Evolutionary conservation across 2,113 vertebrate species (phyloP), one percentile per base, ranked within the genome.

Genomic region (Carassius carassius): DNA sequence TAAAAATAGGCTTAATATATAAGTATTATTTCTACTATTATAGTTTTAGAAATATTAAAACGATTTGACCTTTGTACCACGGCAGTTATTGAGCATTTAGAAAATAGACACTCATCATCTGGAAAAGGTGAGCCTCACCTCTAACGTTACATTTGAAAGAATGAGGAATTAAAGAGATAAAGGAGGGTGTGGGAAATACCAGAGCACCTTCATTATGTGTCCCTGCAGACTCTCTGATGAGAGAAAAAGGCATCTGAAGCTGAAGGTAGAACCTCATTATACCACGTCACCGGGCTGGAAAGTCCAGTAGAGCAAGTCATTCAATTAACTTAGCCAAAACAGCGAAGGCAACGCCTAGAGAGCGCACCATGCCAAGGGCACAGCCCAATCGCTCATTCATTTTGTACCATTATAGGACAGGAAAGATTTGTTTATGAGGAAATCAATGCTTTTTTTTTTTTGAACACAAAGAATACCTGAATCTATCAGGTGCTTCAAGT

Each of bases 261-360:
- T 58, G 29, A 72, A 73, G 29, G 81, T 80, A 25, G 70, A 82
- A 54, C 63, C 44, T 69, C 44, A 69, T 81, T 67, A 51, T 69
- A 69, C 25, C 67, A 72, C 25, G 63, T 72, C 21, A 23, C 49
- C 2, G 2, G 3, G 29, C 81, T 58, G 29, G 81, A 82, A 82
- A 82, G 47, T 82, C 81, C 47, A 23, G 81, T 72, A 58, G 44
- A 81, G 79, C 79, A 51, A 81, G 81, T 73, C 13, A 23, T 72
- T 70, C 81, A 72, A 70, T 82, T 82, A 82, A 37, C 67, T 21
- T 51, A 67, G 78, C 44, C 49, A 82, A 72, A 72, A 72, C 51
- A 58, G 81, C 21, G 37, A 56, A 82, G 67, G 21, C 47, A 73
- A 82, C 81, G 32, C 81, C 67, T 47, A 37, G 35, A 58, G 49